Conservation (phyloP, 2,113 vertebrate genomes). For the Neofelis nebulosa region DNA sequence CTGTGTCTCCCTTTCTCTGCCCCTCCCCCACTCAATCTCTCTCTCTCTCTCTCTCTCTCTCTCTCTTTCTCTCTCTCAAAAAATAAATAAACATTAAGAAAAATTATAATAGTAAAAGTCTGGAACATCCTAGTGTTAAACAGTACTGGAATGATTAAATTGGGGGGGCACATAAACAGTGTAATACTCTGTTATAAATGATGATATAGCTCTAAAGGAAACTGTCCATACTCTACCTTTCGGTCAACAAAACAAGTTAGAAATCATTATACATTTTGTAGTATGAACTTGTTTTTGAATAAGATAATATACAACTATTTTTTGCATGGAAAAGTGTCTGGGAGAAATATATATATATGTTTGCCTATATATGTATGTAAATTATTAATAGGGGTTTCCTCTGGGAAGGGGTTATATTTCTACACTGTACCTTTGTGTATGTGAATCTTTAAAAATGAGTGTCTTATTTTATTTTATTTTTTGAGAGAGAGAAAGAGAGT, state of each 20-base stretch:
- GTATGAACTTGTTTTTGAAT: neutral
- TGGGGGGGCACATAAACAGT: neutral
- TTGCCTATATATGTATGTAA: neutral
- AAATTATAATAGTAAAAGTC: neutral
- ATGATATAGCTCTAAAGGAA: neutral
- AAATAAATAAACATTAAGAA: too few species aligned
- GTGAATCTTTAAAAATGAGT: neutral
- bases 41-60: too few species aligned
- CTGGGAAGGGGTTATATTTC: neutral
- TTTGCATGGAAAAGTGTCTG: neutral
- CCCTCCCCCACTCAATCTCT: too few species aligned
- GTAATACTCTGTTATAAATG: neutral
- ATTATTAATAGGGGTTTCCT: neutral
- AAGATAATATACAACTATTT: neutral
- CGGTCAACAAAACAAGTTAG: neutral
- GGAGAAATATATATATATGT: neutral
- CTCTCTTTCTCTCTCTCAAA: too few species aligned
- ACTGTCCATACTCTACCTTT: neutral
- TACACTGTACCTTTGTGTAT: neutral
- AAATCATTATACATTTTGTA: neutral
- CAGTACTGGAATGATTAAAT: neutral
- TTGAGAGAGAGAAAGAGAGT: neutral
- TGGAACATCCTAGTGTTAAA: neutral
- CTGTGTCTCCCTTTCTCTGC: too few species aligned
- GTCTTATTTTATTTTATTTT: neutral